These are phyloP conservation scores for Acrossocheilus wenchowensis DNA, from an alignment of 2,797 vertebrate species.

Conservation along the genomic window DNA sequence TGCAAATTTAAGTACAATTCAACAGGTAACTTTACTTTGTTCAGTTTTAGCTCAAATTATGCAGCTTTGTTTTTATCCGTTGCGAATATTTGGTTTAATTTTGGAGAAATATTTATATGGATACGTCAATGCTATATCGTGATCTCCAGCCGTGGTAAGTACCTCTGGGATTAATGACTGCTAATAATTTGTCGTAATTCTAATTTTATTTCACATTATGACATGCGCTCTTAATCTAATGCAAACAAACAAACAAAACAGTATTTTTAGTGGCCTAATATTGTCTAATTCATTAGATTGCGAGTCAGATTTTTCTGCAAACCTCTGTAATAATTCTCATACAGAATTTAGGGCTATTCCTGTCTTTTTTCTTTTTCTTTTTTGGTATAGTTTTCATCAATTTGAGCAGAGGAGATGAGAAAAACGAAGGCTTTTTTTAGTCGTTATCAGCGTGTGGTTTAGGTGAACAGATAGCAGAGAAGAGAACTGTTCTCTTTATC, in stretches of 20 bases:
- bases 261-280: neutral
- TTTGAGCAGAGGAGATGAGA: constrained; percentile 37
- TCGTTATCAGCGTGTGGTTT: constrained; percentile 64
- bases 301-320: neutral
- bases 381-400: neutral
- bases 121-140: neutral
- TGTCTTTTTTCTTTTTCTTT: neutral
- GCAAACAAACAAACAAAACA: fast-evolving
- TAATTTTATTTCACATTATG: neutral
- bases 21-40: constrained; percentile 13
- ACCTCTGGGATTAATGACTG: neutral
- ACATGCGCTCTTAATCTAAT: neutral
- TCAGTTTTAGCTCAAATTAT: neutral
- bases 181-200: neutral
- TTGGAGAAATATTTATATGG: neutral
- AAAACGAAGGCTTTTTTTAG: constrained; percentile 48
- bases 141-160: constrained; percentile 32
- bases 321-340: neutral
- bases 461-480: constrained; percentile 48
- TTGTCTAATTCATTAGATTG: neutral
- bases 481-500: constrained; percentile 60
- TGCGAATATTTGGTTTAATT: neutral
- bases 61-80: neutral
- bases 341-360: neutral
- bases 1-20: constrained; percentile 3